Evolutionary conservation across 2,113 vertebrate genomes (phyloP).

Genomic region (Menidia beryllina): DNA sequence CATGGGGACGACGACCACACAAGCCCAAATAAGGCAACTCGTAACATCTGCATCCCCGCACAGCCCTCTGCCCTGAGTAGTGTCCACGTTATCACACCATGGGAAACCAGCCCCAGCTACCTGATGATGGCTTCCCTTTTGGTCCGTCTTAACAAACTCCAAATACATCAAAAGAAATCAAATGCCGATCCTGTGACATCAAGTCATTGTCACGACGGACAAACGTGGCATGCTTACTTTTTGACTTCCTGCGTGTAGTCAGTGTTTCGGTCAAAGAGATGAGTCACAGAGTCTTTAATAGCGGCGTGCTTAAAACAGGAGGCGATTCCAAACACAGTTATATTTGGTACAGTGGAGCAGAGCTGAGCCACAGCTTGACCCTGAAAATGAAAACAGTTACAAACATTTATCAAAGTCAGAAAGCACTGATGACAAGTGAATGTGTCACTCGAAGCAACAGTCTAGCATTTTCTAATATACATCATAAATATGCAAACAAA

Average conservation of each 20-base stretch:
- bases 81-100: conserved; percentile 47
- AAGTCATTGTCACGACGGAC: neutral
- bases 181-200: neutral
- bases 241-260: conserved; percentile 98
- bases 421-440: conserved; percentile 1
- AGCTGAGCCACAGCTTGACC: conserved; percentile 98
- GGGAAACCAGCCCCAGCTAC: neutral
- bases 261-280: conserved; percentile 94
- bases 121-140: neutral
- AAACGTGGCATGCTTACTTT: conserved; percentile 86
- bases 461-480: neutral
- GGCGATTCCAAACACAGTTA: conserved; percentile 95
- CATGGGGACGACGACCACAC: conserved; percentile 77
- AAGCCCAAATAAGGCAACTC: conserved; percentile 72
- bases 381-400: conserved; percentile 77
- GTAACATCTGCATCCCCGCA: conserved; percentile 74
- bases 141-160: neutral
- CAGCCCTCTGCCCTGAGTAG: conserved; percentile 48
- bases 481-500: no score
- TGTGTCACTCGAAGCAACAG: neutral
- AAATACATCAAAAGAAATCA: neutral
- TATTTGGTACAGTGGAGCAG: conserved; percentile 91
- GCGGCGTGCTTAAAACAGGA: conserved; percentile 96
- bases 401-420: conserved; percentile 27
- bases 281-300: conserved; percentile 93